Percentiles rank a stretch among this genome's conserved stretches.
These are phyloP conservation scores for Callitettix versicolor DNA, from an alignment of 1,140 invertebrate species.

Conservation along the genomic window DNA sequence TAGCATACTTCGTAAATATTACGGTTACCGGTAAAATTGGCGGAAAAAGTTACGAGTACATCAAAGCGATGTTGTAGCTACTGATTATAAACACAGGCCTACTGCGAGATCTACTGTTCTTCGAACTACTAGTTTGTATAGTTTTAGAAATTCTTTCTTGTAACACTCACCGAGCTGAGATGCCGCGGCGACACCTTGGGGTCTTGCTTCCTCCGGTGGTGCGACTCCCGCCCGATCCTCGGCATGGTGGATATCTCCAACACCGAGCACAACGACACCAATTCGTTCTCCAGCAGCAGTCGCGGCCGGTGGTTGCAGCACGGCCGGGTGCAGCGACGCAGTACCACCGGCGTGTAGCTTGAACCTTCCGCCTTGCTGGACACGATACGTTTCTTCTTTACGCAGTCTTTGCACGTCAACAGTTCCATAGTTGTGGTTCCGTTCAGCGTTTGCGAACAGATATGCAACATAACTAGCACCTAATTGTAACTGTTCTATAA, in stretches of 20 bases:
- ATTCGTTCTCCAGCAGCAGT: constrained; percentile 6
- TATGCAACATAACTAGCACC: background rate
- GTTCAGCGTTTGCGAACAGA: background rate
- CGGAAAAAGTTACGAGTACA: no score
- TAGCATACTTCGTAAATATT: no score
- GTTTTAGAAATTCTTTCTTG: no score
- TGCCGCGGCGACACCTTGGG: constrained; percentile 7
- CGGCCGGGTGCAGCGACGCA: background rate
- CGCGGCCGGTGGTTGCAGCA: constrained; percentile 11
- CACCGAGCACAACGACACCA: constrained; percentile 13
- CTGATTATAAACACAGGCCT: no score
- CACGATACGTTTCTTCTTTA: background rate
- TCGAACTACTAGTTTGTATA: no score
- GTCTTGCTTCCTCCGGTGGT: background rate
- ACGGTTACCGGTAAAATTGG: no score
- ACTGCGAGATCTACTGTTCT: no score
- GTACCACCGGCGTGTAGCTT: background rate
- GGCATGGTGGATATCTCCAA: constrained; percentile 17
- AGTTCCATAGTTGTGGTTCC: constrained; percentile 4
- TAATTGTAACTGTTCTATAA: no score
- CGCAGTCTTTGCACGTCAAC: constrained; percentile 4
- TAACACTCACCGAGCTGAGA: constrained; percentile 6
- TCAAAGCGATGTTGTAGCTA: no score
- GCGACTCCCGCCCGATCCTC: background rate
- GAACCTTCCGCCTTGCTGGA: background rate